These are phyloP conservation scores for Podarcis siculus DNA, from an alignment of 2,797 vertebrate species.

Conservation along the genomic window DNA sequence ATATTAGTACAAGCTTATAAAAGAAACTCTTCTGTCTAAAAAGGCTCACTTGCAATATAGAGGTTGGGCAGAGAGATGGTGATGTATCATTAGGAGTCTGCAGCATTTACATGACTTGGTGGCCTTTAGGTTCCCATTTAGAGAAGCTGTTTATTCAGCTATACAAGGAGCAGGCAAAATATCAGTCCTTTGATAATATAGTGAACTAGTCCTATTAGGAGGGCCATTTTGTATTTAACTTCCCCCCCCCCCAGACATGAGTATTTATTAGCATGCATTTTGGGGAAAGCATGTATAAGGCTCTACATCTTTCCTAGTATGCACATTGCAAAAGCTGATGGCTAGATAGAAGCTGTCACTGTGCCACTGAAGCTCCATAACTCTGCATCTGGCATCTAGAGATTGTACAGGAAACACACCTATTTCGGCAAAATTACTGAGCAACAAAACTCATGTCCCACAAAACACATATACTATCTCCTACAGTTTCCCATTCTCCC, in stretches of 20 bases:
- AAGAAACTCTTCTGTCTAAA: background rate
- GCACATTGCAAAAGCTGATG: background rate
- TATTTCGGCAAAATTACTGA: background rate
- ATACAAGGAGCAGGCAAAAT: rapidly evolving
- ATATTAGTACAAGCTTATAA: conserved; percentile 20
- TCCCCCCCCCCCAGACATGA: too few species aligned
- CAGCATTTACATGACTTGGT: background rate
- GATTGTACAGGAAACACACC: background rate
- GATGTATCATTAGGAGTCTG: background rate
- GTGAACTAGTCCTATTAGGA: background rate
- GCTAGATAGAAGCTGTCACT: background rate
- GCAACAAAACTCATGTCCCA: background rate
- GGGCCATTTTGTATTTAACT: background rate
- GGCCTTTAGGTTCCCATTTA: background rate
- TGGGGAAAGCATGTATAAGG: background rate
- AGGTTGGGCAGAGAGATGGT: background rate
- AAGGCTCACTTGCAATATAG: background rate
- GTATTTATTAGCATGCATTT: background rate
- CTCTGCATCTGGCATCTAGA: background rate
- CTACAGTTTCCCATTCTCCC: background rate
- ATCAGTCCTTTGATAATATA: background rate
- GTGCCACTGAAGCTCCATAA: background rate
- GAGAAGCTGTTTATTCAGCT: background rate
- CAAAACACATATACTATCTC: background rate
- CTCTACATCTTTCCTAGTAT: background rate